Conservation (phyloP, 2,888 invertebrate genomes). For the Conops quadrifasciatus region DNA sequence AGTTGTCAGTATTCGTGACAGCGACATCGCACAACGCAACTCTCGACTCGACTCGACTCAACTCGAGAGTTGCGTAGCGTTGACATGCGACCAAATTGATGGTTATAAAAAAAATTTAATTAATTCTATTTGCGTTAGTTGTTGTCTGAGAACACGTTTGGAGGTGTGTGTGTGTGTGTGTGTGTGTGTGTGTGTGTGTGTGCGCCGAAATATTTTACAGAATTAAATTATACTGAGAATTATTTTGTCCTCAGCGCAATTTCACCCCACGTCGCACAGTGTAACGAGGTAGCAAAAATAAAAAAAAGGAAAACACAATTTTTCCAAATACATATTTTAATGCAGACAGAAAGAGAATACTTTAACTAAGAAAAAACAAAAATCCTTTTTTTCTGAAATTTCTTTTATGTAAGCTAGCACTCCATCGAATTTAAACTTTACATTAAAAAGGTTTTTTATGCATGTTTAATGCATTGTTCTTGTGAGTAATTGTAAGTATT, state of each 20-base stretch:
- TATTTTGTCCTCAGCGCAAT: constrained; percentile 1
- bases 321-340: too few relatives aligned
- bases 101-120: constrained; percentile 9
- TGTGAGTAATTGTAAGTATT: too few relatives aligned
- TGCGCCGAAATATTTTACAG: constrained; percentile 4
- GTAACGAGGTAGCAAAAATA: neutral
- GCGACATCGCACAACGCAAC: neutral
- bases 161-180: neutral
- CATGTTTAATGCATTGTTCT: too few relatives aligned
- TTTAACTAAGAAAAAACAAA: too few relatives aligned
- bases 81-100: constrained; percentile 31
- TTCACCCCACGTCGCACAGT: neutral
- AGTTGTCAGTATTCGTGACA: neutral
- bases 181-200: constrained; percentile 10
- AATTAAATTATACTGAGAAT: constrained; percentile 23
- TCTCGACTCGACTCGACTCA: neutral
- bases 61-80: neutral
- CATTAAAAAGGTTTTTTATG: too few relatives aligned
- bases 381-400: too few relatives aligned
- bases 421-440: too few relatives aligned
- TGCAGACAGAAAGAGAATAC: too few relatives aligned
- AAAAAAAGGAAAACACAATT: too few relatives aligned
- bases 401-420: too few relatives aligned
- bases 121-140: constrained; percentile 4
- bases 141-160: neutral